Evolutionary conservation across 2,888 invertebrate genomes (phyloP), one percentile per base, ranked within the genome.

Genomic region (Thereva nobilitata): DNA sequence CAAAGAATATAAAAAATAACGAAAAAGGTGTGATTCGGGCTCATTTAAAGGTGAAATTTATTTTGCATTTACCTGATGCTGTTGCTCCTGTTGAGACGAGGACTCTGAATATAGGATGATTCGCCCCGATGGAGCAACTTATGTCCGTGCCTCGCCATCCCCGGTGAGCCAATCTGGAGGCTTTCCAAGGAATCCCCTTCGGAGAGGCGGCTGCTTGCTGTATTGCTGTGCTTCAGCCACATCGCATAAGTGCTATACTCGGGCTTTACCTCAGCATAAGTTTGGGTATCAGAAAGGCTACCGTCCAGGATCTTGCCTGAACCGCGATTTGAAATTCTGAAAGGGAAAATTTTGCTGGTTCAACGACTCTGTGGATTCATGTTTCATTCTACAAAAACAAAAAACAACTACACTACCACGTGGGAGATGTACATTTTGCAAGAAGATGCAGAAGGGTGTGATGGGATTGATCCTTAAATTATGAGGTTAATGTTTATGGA

Each of bases 111-210:
- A 68, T 80, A 81, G 8, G 79, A 77, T 12, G 80, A 80, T 67
- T 80, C 80, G 23, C 78, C 78, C 69, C 78, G 79, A 71, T 79
- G 79, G 56, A 80, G 73, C 73, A 81, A 77, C 72, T 81, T 80
- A 70, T 81, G 80, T 61, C 76, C 77, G 45, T 70, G 70, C 3
- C 80, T 75, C 23, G 77, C 73, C 77, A 80, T 75, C 72, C 93
- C 86, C 75, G 91, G 90, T 9, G 84, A 84, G 67, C 86, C 85
- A 72, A 91, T 87, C 76, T 92, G 91, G 73, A 89, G 83, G 67
- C 87, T 89, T 82, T 91, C 91, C 81, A 95, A 88, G 75, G 94
- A 92, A 80, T 96, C 96, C 66, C 95, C 94, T 79, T 95, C 95
- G 56, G 94, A 93, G 71, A 94, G 84, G 66, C 89, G 85, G 70